phyloP scores from a whole-genome alignment of 2,888 invertebrate species.

The Tridacna gigas region DNA sequence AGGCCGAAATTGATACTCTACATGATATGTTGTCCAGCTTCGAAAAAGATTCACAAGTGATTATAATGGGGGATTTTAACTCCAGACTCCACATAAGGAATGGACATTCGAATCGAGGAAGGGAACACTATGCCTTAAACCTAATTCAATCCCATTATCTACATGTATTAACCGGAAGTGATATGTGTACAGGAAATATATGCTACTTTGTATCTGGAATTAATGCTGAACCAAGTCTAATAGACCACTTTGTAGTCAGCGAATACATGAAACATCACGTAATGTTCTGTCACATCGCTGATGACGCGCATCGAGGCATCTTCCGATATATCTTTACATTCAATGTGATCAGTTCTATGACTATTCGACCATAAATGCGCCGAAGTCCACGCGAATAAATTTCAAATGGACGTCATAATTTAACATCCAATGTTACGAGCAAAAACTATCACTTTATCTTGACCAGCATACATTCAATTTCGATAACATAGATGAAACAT shows the following conservation, averaged over 20 bases:
- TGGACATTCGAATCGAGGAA: background rate
- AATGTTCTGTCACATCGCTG: background rate
- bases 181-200: background rate
- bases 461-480: background rate
- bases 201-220: constrained; percentile 1
- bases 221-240: background rate
- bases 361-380: background rate
- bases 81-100: background rate
- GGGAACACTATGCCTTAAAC: background rate
- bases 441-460: background rate
- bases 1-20: constrained; percentile 1
- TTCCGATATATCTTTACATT: background rate
- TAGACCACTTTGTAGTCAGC: constrained; percentile 1
- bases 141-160: constrained; percentile 3
- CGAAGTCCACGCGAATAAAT: background rate
- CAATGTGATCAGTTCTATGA: background rate
- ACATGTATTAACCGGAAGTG: background rate
- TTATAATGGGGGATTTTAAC: constrained; percentile 12
- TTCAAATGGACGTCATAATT: background rate
- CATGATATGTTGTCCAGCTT: background rate
- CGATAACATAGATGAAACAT: constrained; percentile 10
- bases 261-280: background rate
- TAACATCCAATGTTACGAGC: background rate
- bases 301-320: constrained; percentile 9
- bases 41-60: background rate